Percentiles rank a stretch among this genome's conserved stretches.
These are phyloP conservation scores for Ceratitis capitata DNA, from an alignment of 1,140 invertebrate species.

Conservation along the genomic window DNA sequence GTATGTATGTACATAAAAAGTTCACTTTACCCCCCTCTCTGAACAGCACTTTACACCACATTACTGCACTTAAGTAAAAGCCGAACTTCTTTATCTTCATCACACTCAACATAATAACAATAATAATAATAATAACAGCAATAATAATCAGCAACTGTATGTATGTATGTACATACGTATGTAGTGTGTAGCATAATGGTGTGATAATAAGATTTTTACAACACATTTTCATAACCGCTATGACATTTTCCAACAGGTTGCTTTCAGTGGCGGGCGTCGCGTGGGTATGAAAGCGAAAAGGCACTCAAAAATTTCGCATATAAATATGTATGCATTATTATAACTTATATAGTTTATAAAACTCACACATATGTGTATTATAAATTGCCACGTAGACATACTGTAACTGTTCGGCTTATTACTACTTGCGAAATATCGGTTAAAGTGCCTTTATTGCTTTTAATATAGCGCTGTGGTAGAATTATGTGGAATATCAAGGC, in stretches of 20 bases:
- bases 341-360: not conserved
- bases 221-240: slow-evolving; percentile 15
- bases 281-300: not conserved
- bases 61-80: no score
- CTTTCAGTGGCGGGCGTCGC: not conserved
- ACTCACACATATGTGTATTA: slow-evolving; percentile 19
- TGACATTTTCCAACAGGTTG: not conserved
- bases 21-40: not conserved
- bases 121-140: slow-evolving; percentile 35
- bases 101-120: slow-evolving; percentile 8
- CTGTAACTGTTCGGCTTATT: not conserved
- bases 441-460: slow-evolving; percentile 18
- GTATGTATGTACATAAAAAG: not conserved
- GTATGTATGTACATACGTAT: no score
- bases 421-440: not conserved
- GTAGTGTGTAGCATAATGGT: slow-evolving; percentile 22
- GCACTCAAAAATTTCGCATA: no score
- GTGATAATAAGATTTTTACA: slow-evolving; percentile 37
- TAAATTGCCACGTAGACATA: not conserved
- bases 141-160: slow-evolving; percentile 33
- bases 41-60: not conserved
- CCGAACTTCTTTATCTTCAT: slow-evolving; percentile 30
- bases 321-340: not conserved
- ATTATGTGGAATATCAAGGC: not conserved
- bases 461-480: not conserved